Evolutionary conservation across 2,888 invertebrate species (phyloP), one percentile per base, ranked within the genome.

Genomic region (Agrotis puta): DNA sequence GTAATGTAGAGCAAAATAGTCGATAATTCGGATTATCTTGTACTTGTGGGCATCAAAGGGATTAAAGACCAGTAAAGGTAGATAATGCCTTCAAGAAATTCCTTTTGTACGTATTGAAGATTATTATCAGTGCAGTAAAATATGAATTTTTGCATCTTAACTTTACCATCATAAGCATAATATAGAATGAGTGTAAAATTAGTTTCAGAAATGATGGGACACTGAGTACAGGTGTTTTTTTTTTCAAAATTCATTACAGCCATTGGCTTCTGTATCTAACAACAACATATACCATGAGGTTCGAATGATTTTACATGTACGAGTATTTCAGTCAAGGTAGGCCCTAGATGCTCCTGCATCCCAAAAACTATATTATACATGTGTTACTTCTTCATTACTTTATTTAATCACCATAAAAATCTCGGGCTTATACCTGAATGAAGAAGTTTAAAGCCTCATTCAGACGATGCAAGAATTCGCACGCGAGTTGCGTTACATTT

Each of bases 21-120:
- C 56, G 58, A 79, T 81, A 79, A 76, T 70, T 79, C 53, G 58
- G 71, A 76, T 71, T 65, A 72, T 22, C 16, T 79, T 33, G 43
- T 54, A 62, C 3, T 18, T 71, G 20, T 43, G 3, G 6, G 18
- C 33, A 24, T 43, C 45, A 6, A n/a, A 2, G 18, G 69, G 70
- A 66, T 74, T 64, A 70, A n/a, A 65, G 53, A 24, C 18, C n/a
- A 14, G 53, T 24, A 20, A 57, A n/a, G 43, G 47, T 20, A 47
- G 50, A 51, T 51, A 48, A 66, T 20, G 20, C 18, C 11, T 24
- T 48, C 43, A 53, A 77, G 62, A 62, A 63, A 77, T 71, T 61
- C 2, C 20, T 24, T 45, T 6, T 13, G 2, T 2, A 43, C 2
- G 3, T 51, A 7, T 7, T 1, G 3, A 22, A 43, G 18, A 18